Conservation (phyloP, 2,797 vertebrate species). For the Rhinogobio ventralis region DNA sequence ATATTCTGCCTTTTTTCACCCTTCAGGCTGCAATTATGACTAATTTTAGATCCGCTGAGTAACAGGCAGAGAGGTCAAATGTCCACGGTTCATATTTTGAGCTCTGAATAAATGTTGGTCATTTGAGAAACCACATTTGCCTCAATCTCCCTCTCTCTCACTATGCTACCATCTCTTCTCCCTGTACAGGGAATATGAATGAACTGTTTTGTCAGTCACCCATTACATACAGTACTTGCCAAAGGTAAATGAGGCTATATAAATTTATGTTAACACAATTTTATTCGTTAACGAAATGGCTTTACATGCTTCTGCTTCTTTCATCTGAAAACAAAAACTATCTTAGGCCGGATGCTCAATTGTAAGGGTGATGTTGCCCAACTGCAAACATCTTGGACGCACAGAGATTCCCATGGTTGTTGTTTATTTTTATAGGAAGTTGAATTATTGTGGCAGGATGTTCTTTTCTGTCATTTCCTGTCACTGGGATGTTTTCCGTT, state of each 20-base stretch:
- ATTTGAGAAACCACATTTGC: constrained; percentile 54
- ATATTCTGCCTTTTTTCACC: constrained; percentile 54
- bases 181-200: constrained; percentile 27
- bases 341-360: constrained; percentile 8
- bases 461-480: constrained; percentile 50
- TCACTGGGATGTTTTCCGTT: constrained; percentile 45
- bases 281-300: not conserved
- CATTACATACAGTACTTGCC: not conserved
- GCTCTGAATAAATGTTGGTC: constrained; percentile 56
- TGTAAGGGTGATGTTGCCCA: constrained; percentile 36
- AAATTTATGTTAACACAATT: not conserved
- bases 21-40: constrained; percentile 59
- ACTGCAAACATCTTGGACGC: constrained; percentile 42
- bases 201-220: constrained; percentile 24
- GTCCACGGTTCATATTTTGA: constrained; percentile 58
- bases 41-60: constrained; percentile 60
- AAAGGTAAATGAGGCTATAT: constrained; percentile 2
- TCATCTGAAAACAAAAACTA: constrained; percentile 27
- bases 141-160: constrained; percentile 33
- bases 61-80: constrained; percentile 60
- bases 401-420: constrained; percentile 53
- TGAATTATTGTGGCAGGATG: constrained; percentile 46
- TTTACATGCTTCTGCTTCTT: constrained; percentile 12
- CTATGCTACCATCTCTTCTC: constrained; percentile 15
- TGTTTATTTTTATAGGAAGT: constrained; percentile 56